Evolutionary conservation across 2,888 invertebrate species (phyloP), one percentile per base, ranked within the genome.

Genomic region (Acronicta alni): DNA sequence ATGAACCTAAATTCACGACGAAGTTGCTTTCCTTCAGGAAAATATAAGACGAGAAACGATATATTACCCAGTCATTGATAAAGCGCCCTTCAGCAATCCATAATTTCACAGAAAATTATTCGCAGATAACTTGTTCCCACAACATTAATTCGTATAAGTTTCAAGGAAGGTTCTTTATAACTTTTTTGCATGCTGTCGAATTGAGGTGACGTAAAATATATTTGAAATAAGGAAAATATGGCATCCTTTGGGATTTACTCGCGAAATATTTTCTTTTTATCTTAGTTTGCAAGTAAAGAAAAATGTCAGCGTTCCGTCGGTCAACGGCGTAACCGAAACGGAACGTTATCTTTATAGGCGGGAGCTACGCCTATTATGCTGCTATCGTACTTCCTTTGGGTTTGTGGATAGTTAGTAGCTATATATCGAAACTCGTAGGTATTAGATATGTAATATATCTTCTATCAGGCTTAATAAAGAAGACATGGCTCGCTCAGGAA

Each of bases 11-110:
- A 73, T 67, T 77, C 65, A 72, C 78, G 72, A 81, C 74, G 73
- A 75, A 79, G 79, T 83, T 82, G 75, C 82, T 85, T 85, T 83
- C 69, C 74, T 73, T 60, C 63, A 59, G 41, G 57, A 77, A 76
- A 70, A 77, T 75, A 75, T 73, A 67, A 79, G 70, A 74, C 63
- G 67, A 75, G 73, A 68, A 67, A 68, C 77, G 71, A 87, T 88
- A 84, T 83, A 84, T 87, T 80, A 81, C 68, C 66, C 71, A 67
- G 82, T 81, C 87, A 85, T 86, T 88, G 87, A 87, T 88, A 83
- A 84, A 88, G 82, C 71, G 77, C 76, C 76, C 76, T 83, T 82
- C 72, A 78, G 79, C 77, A 77, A 87, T 85, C 79, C 82, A 85
- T 86, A 88, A 86, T 83, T 80, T 82, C 76, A 65, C 59, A 75